These are phyloP conservation scores for Marisa cornuarietis DNA, from an alignment of 1,140 invertebrate genomes.

Conservation along the genomic window DNA sequence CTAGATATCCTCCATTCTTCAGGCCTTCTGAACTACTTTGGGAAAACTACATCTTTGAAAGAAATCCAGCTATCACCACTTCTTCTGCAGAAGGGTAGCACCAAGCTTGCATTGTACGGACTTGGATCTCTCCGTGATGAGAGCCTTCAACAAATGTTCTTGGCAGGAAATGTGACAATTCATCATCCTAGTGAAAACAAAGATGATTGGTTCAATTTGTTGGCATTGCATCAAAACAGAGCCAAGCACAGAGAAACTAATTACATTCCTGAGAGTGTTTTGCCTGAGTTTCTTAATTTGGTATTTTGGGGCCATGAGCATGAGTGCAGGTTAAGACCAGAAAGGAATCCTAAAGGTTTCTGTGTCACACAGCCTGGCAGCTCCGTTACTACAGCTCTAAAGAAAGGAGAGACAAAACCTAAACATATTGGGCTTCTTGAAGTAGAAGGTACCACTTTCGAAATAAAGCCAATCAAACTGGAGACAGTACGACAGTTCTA, in stretches of 20 bases:
- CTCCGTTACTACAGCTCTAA: slow-evolving; percentile 93
- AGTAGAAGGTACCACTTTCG: slow-evolving; percentile 74
- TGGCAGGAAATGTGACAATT: slow-evolving; percentile 73
- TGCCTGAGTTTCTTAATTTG: slow-evolving; percentile 89
- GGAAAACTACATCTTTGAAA: slow-evolving; percentile 60
- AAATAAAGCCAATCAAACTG: slow-evolving; percentile 77
- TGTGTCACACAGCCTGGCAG: slow-evolving; percentile 93
- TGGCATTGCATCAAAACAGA: slow-evolving; percentile 97
- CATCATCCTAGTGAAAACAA: slow-evolving; percentile 73
- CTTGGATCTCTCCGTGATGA: slow-evolving; percentile 94
- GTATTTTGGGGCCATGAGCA: slow-evolving; percentile 99
- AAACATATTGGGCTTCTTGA: slow-evolving; percentile 88
- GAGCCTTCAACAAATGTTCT: slow-evolving; percentile 79
- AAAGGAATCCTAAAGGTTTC: slow-evolving; percentile 73
- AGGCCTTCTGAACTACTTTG: slow-evolving; percentile 83
- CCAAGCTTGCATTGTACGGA: slow-evolving; percentile 91
- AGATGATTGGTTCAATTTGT: slow-evolving; percentile 88
- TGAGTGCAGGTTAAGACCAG: slow-evolving; percentile 85
- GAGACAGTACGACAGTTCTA: slow-evolving; percentile 88
- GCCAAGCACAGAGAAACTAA: slow-evolving; percentile 77
- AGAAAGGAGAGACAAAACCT: slow-evolving; percentile 82
- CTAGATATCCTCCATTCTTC: slow-evolving; percentile 86
- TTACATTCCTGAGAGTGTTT: slow-evolving; percentile 84
- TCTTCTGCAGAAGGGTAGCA: slow-evolving; percentile 85
- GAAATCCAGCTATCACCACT: slow-evolving; percentile 83